Evolutionary conservation across 2,888 invertebrate species (phyloP).

Genomic region (Eupithecia vulgata): DNA sequence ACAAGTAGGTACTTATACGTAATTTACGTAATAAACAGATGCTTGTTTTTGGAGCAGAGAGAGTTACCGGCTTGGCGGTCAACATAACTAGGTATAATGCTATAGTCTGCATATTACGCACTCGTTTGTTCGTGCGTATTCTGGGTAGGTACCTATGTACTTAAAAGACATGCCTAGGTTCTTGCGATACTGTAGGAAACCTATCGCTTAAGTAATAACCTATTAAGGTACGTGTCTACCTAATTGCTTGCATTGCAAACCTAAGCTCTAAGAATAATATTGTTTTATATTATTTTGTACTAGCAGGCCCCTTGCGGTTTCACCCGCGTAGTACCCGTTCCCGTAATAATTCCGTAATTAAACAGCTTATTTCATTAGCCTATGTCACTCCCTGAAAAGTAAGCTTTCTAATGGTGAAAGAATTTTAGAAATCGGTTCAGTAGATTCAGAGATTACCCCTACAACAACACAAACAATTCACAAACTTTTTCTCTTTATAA

Average conservation of each 20-base stretch:
- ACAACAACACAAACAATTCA: too few relatives aligned
- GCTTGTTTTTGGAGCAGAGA: constrained; percentile 44
- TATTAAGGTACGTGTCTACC: background rate
- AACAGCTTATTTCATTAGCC: too few relatives aligned
- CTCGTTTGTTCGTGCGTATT: background rate
- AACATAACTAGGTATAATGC: constrained; percentile 2
- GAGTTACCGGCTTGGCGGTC: constrained; percentile 34
- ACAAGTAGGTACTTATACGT: background rate
- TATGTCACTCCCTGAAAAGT: too few relatives aligned
- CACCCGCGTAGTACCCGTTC: too few relatives aligned
- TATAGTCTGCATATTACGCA: background rate
- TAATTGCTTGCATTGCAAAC: background rate
- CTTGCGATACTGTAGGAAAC: background rate
- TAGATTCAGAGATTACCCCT: too few relatives aligned
- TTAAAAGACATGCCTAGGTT: background rate
- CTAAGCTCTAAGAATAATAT: background rate
- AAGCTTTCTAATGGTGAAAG: too few relatives aligned
- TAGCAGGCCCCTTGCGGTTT: too few relatives aligned
- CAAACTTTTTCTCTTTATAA: too few relatives aligned
- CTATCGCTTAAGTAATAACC: background rate
- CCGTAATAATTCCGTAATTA: too few relatives aligned
- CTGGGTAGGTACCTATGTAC: background rate
- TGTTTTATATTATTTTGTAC: background rate
- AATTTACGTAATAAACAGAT: constrained; percentile 42
- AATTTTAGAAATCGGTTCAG: too few relatives aligned